phyloP scores from a whole-genome alignment of 2,113 vertebrate species.

The Myotis yumanensis region DNA sequence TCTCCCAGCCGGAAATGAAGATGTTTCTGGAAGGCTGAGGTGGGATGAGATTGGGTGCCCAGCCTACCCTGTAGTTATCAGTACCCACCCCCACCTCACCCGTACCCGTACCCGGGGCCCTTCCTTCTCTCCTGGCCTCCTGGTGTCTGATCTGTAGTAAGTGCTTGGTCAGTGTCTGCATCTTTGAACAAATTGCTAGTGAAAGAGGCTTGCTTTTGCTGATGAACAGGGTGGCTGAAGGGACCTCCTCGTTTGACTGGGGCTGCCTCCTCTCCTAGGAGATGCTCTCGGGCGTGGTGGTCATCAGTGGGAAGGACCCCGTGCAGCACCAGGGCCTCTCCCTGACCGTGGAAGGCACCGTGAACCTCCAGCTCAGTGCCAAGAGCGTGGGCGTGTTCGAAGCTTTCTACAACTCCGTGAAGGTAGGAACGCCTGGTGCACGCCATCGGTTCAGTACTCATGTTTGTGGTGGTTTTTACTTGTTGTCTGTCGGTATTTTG shows the following conservation, averaged over 20 bases:
- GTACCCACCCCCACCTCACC: rapidly evolving
- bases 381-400: slow-evolving; percentile 98
- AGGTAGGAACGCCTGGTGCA: slow-evolving; percentile 84
- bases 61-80: background rate
- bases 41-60: background rate
- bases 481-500: background rate
- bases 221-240: background rate
- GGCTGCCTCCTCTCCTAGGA: slow-evolving; percentile 85
- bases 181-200: background rate
- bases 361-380: slow-evolving; percentile 97
- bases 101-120: too few species aligned
- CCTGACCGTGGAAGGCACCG: slow-evolving; percentile 94
- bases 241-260: rapidly evolving
- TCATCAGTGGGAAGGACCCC: slow-evolving; percentile 90
- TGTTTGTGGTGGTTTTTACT: background rate
- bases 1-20: background rate
- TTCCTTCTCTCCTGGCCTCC: background rate
- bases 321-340: slow-evolving; percentile 95
- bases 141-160: background rate
- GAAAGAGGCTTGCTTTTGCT: background rate
- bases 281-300: slow-evolving; percentile 91
- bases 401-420: slow-evolving; percentile 98
- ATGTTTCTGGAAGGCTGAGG: background rate
- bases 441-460: background rate
- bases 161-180: rapidly evolving